phyloP scores from a whole-genome alignment of 2,888 invertebrate genomes.

The Clivina fossor region DNA sequence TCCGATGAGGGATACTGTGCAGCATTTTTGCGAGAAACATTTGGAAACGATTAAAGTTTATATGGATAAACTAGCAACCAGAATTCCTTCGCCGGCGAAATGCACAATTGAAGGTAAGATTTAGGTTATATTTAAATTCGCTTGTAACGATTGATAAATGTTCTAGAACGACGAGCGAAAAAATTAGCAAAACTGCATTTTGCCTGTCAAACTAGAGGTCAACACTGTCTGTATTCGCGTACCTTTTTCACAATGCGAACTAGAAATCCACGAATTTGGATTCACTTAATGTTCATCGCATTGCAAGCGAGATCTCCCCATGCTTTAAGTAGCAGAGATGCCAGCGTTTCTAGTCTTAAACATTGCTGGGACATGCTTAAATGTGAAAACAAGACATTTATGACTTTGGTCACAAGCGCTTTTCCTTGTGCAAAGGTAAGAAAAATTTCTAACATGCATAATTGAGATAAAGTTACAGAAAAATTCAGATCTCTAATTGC shows the following conservation, averaged over 20 bases:
- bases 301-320: constrained; percentile 80
- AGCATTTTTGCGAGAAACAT: constrained; percentile 96
- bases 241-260: constrained; percentile 78
- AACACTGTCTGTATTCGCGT: constrained; percentile 84
- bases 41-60: constrained; percentile 87
- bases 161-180: constrained; percentile 74
- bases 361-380: constrained; percentile 95
- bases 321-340: constrained; percentile 78
- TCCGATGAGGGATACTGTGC: constrained; percentile 89
- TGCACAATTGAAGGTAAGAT: constrained; percentile 87
- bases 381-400: constrained; percentile 85
- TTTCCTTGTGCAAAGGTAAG: constrained; percentile 84
- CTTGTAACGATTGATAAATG: constrained; percentile 16
- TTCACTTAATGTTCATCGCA: constrained; percentile 94
- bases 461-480: neutral
- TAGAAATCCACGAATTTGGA: constrained; percentile 85
- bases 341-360: constrained; percentile 80
- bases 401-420: constrained; percentile 89
- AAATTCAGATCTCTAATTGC: neutral
- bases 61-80: constrained; percentile 82
- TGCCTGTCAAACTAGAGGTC: constrained; percentile 80
- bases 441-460: constrained; percentile 3
- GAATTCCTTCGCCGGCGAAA: constrained; percentile 87
- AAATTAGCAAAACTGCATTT: constrained; percentile 87
- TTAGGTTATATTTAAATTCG: neutral